These are phyloP conservation scores for Potamilus streckersoni DNA, from an alignment of 1,140 invertebrate genomes.

Conservation along the genomic window DNA sequence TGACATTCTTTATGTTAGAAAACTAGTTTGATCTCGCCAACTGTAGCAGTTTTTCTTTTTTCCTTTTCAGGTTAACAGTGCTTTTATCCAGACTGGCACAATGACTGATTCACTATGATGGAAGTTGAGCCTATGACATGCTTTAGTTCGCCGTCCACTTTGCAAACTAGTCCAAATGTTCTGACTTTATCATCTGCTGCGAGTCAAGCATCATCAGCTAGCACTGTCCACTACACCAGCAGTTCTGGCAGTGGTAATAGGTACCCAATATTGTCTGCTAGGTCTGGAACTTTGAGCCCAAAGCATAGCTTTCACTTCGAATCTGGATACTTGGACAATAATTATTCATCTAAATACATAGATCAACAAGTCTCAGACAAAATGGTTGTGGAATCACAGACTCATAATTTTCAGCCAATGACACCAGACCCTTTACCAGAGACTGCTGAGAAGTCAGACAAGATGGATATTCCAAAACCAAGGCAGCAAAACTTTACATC, in stretches of 20 bases:
- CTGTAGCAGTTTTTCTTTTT: neutral
- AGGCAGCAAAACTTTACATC: conserved; percentile 6
- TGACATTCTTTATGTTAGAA: too few relatives aligned
- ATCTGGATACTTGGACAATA: too few relatives aligned
- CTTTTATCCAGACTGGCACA: conserved; percentile 10
- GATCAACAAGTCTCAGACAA: conserved; percentile 7
- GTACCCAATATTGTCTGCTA: too few relatives aligned
- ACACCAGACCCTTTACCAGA: conserved; percentile 33
- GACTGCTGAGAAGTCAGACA: conserved; percentile 27
- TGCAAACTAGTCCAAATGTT: neutral
- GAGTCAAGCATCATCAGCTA: too few relatives aligned
- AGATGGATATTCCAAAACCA: conserved; percentile 1
- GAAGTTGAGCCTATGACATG: conserved; percentile 28
- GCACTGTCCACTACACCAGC: too few relatives aligned
- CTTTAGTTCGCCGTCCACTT: conserved; percentile 23
- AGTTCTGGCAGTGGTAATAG: too few relatives aligned
- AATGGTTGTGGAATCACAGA: conserved; percentile 32
- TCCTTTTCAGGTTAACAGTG: conserved; percentile 10
- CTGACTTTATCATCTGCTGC: too few relatives aligned
- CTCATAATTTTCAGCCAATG: conserved; percentile 31
- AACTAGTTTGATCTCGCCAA: neutral
- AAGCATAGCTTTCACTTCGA: too few relatives aligned
- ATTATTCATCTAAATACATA: too few relatives aligned
- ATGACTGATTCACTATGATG: conserved; percentile 33
- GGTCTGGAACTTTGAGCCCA: too few relatives aligned